These are phyloP conservation scores for Folsomia manolachei DNA, from an alignment of 2,888 invertebrate genomes.

Conservation along the genomic window DNA sequence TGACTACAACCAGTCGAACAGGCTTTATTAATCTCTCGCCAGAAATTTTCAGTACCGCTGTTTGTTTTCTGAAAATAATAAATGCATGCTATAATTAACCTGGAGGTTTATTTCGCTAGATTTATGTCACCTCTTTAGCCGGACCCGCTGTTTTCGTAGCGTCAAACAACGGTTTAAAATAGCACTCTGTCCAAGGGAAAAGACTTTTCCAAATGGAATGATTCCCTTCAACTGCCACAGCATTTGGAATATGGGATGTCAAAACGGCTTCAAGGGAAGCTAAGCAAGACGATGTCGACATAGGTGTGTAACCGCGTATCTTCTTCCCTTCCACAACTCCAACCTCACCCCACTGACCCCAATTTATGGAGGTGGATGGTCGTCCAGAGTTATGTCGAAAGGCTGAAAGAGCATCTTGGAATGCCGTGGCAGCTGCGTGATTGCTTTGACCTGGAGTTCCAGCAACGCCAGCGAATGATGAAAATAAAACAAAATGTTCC, in stretches of 20 bases:
- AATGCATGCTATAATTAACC: too few relatives aligned
- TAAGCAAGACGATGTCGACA: slow-evolving; percentile 7
- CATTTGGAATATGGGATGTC: background rate
- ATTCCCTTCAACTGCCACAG: background rate
- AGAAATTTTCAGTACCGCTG: background rate
- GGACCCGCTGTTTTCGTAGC: background rate
- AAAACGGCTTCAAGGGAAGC: background rate
- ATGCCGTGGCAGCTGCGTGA: slow-evolving; percentile 19
- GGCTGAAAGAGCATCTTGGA: slow-evolving; percentile 14
- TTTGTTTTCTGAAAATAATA: background rate
- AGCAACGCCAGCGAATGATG: background rate
- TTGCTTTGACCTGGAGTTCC: slow-evolving; percentile 22
- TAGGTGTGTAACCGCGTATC: slow-evolving; percentile 18
- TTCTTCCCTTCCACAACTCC: slow-evolving; percentile 23
- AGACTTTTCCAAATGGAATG: background rate
- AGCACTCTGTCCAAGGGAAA: background rate
- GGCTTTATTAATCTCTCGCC: background rate
- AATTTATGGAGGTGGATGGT: slow-evolving; percentile 23
- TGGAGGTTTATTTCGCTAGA: too few relatives aligned
- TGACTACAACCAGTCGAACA: background rate
- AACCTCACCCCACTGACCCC: slow-evolving; percentile 34
- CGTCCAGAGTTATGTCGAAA: slow-evolving; percentile 17
- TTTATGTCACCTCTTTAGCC: background rate
- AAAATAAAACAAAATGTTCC: slow-evolving; percentile 1
- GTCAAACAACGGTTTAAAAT: background rate